Evolutionary conservation across 2,113 vertebrate species (phyloP).

Genomic region (Tringa solitaria): DNA sequence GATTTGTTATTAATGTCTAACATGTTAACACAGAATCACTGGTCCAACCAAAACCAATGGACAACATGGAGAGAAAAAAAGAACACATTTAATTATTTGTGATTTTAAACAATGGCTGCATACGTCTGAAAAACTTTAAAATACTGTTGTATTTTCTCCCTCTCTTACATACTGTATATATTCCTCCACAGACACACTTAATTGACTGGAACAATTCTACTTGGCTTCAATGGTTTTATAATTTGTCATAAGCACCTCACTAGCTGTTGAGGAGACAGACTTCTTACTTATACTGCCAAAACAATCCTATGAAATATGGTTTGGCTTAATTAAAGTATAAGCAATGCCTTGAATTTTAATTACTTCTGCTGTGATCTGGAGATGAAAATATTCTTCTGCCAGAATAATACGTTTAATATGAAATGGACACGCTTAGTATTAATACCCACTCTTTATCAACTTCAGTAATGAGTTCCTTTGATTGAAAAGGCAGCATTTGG

Average conservation of each 20-base stretch:
- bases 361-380: slow-evolving; percentile 23
- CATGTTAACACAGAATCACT: not conserved
- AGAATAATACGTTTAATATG: not conserved
- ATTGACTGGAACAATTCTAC: slow-evolving; percentile 37
- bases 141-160: not conserved
- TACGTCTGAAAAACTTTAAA: not conserved
- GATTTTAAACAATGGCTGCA: not conserved
- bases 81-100: not conserved
- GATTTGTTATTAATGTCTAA: not conserved
- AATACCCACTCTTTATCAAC: slow-evolving; percentile 11
- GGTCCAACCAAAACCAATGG: not conserved
- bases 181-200: not conserved
- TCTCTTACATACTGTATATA: not conserved
- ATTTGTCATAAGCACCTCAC: slow-evolving; percentile 17
- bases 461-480: slow-evolving; percentile 33
- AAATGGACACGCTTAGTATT: not conserved
- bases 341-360: slow-evolving; percentile 53
- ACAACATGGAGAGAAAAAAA: not conserved
- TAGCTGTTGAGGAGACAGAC: slow-evolving; percentile 7
- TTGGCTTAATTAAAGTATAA: slow-evolving; percentile 42
- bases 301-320: slow-evolving; percentile 8
- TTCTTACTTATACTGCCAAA: slow-evolving; percentile 13
- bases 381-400: slow-evolving; percentile 41
- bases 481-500: not conserved
- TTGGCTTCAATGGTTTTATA: slow-evolving; percentile 32